Conservation (phyloP, 1,140 invertebrate genomes). For the Cotesia vestalis region DNA sequence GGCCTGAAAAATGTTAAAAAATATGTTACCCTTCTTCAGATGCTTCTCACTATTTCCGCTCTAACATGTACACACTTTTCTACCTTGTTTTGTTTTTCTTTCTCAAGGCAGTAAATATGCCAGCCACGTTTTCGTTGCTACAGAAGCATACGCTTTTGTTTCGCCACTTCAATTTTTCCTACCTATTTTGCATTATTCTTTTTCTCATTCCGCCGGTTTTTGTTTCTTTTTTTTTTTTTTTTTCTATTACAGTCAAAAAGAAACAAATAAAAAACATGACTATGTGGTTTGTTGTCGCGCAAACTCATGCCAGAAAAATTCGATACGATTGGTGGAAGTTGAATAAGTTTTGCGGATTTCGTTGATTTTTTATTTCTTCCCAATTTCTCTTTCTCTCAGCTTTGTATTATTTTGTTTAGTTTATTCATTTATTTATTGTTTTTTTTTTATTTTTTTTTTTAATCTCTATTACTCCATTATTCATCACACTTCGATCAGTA, state of each 20-base stretch:
- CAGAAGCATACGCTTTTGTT: slow-evolving; percentile 17
- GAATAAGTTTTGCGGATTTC: slow-evolving; percentile 5
- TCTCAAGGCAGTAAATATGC: slow-evolving; percentile 14
- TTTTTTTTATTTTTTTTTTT: not conserved
- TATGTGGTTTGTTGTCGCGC: slow-evolving; percentile 18
- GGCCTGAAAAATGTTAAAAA: not conserved
- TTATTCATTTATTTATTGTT: not conserved
- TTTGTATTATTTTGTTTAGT: not conserved
- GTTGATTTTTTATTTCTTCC: slow-evolving; percentile 16
- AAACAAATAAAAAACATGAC: slow-evolving; percentile 9
- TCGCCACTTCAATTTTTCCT: slow-evolving; percentile 21
- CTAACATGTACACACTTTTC: too few relatives aligned
- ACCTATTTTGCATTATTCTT: slow-evolving; percentile 29
- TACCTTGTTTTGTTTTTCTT: not conserved
- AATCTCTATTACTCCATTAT: not conserved
- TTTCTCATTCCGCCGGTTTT: not conserved
- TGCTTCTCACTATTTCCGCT: not conserved
- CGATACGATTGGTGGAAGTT: slow-evolving; percentile 12
- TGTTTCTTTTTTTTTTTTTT: not conserved
- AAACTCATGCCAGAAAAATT: slow-evolving; percentile 7
- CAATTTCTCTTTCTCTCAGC: not conserved
- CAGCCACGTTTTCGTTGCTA: slow-evolving; percentile 20
- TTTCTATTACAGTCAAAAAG: not conserved
- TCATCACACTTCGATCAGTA: not conserved
- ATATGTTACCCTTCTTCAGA: slow-evolving; percentile 9